Evolutionary conservation across 2,888 invertebrate species (phyloP), one percentile per base, ranked within the genome.

Genomic region (Steinernema hermaphroditum): DNA sequence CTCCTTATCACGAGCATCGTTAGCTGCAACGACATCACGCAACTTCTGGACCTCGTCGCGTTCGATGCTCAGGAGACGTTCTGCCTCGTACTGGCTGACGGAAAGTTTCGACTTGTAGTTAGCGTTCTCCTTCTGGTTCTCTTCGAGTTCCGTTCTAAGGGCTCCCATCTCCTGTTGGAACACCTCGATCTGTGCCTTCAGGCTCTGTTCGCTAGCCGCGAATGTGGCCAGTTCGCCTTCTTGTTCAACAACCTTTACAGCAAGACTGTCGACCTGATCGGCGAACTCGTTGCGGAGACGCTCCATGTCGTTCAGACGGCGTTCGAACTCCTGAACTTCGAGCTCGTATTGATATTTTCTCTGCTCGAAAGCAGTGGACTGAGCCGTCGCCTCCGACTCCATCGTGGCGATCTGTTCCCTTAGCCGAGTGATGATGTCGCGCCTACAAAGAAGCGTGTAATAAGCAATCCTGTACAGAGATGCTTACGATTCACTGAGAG

Each of bases 401-500:
- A 62, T 16, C 14, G 6, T 29, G 27, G 62, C 14, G 14, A 29
- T 62, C 29, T 62, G 6, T 2, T 62, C 34, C 12, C 62, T 29
- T 12, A 62, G 34, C 1, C 29, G 29, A 14, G 62, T 62, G 29
- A 62, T 62, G 32, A 62, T 9, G 19, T 62, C 29, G 16, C 62
- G 29, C 8, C 62, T 62, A 14, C 27, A 62, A n/a, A 4, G 16
- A 9, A 6, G 16, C 4, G 2, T 27, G 2, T 62, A 12, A 29
- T 32, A 32, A 2, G 32, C 6, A 34, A 32, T 2, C 29, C 6
- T 27, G n/a, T 12, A 50, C 24, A 50, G 2, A 22, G 6, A 2
- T 54, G 32, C 62, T 16, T 14, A 62, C 62, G 62, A 24, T 62
- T 62, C 62, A 29, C 62, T 62, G 2, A 62, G 34, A 32, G 62